These are phyloP conservation scores for Fistularia commersonii DNA, from an alignment of 2,797 vertebrate genomes.

Conservation along the genomic window DNA sequence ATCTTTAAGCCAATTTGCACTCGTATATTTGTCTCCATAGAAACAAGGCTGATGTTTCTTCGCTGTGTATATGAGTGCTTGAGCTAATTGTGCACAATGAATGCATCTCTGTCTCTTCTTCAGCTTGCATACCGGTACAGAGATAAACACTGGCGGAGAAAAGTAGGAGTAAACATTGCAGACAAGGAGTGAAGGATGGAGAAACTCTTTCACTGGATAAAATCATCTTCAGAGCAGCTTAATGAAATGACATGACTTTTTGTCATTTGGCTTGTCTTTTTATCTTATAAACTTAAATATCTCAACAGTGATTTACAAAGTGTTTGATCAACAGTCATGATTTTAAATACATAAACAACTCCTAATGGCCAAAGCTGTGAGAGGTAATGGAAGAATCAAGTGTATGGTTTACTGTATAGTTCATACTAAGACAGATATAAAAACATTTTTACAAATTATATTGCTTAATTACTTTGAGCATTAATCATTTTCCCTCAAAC, in stretches of 20 bases:
- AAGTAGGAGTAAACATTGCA: constrained; percentile 32
- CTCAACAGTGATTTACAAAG: too few relatives aligned
- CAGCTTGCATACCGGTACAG: constrained; percentile 32
- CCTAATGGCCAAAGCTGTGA: too few relatives aligned
- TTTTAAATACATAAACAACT: too few relatives aligned
- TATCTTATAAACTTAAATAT: too few relatives aligned
- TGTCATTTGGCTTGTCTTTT: neutral
- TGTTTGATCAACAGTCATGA: too few relatives aligned
- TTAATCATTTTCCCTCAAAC: too few relatives aligned
- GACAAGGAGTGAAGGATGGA: constrained; percentile 22
- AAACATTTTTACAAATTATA: too few relatives aligned
- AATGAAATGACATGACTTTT: constrained; percentile 1
- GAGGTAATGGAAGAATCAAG: too few relatives aligned
- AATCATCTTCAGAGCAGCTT: constrained; percentile 5
- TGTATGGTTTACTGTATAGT: too few relatives aligned
- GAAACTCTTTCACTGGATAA: constrained; percentile 1
- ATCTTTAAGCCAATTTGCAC: neutral
- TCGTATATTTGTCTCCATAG: neutral
- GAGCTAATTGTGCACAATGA: constrained; percentile 7
- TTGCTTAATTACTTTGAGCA: too few relatives aligned
- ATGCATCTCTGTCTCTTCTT: constrained; percentile 14
- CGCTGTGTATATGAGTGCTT: neutral
- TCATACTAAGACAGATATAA: too few relatives aligned
- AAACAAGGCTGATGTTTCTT: neutral
- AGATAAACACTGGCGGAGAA: constrained; percentile 41